phyloP scores from a whole-genome alignment of 2,113 vertebrate genomes.

The Hassar affinis region DNA sequence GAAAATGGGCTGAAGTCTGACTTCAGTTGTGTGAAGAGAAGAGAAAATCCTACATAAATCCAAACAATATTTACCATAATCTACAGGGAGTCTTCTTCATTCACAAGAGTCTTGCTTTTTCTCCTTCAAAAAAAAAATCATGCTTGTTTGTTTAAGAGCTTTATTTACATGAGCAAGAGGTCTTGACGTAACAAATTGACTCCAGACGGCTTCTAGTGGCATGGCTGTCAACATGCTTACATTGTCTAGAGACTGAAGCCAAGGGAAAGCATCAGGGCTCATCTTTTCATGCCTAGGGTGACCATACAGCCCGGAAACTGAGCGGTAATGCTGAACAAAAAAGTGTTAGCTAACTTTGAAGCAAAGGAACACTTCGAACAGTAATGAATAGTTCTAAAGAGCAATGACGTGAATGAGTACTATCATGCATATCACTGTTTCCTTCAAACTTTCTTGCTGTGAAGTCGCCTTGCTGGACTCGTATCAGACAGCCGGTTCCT shows the following conservation, averaged over 20 bases:
- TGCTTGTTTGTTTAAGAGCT: slow-evolving; percentile 73
- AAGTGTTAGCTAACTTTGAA: neutral
- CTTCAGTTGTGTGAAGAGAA: slow-evolving; percentile 25
- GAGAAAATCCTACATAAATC: slow-evolving; percentile 25
- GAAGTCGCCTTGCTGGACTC: neutral
- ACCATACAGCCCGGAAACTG: neutral
- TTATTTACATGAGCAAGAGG: slow-evolving; percentile 74
- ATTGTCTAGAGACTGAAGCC: slow-evolving; percentile 67
- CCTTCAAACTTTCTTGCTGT: neutral
- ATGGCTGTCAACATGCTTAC: slow-evolving; percentile 71
- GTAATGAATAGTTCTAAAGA: neutral
- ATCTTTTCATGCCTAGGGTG: slow-evolving; percentile 25
- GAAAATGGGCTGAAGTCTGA: slow-evolving; percentile 21
- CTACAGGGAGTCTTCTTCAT: slow-evolving; percentile 47
- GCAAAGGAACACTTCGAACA: neutral
- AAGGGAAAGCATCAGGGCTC: slow-evolving; percentile 25
- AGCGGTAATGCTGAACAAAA: neutral
- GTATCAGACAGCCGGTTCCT: neutral
- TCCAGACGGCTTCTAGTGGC: slow-evolving; percentile 74
- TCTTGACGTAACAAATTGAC: slow-evolving; percentile 74
- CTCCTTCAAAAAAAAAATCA: slow-evolving; percentile 61
- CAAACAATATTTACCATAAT: slow-evolving; percentile 37
- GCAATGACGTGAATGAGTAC: neutral
- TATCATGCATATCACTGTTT: neutral
- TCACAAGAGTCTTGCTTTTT: slow-evolving; percentile 49